Conservation (phyloP, 2,888 invertebrate species). For the Pelosia muscerda region DNA sequence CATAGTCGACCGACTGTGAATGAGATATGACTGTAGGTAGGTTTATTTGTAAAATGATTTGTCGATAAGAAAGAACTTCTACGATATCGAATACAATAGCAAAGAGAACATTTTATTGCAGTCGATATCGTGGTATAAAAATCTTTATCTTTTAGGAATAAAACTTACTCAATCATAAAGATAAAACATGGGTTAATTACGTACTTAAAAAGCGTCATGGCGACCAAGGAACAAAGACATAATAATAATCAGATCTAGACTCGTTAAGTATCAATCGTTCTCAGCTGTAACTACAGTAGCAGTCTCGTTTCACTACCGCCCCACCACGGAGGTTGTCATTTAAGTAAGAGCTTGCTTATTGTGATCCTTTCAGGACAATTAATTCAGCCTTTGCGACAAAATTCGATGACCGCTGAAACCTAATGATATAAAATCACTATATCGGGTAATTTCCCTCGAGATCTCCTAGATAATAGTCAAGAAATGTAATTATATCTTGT, state of each 20-base stretch:
- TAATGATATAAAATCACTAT: not conserved
- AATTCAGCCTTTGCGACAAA: not conserved
- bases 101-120: not conserved
- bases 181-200: not conserved
- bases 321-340: too few relatives aligned
- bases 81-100: constrained; percentile 3
- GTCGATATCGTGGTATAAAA: not conserved
- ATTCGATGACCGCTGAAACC: not conserved
- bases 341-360: too few relatives aligned
- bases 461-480: constrained; percentile 14
- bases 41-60: constrained; percentile 10
- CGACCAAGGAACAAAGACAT: too few relatives aligned
- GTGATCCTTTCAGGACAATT: not conserved
- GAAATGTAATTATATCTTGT: constrained; percentile 15
- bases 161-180: not conserved
- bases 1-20: constrained; percentile 15
- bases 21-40: constrained; percentile 4
- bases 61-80: constrained; percentile 17
- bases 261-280: too few relatives aligned
- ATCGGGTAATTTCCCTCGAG: constrained; percentile 36
- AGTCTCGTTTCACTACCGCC: too few relatives aligned
- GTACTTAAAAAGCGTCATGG: not conserved
- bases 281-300: too few relatives aligned
- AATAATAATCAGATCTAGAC: too few relatives aligned
- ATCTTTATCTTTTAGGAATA: constrained; percentile 1